phyloP scores from a whole-genome alignment of 2,113 vertebrate genomes.

The Acinonyx jubatus region DNA sequence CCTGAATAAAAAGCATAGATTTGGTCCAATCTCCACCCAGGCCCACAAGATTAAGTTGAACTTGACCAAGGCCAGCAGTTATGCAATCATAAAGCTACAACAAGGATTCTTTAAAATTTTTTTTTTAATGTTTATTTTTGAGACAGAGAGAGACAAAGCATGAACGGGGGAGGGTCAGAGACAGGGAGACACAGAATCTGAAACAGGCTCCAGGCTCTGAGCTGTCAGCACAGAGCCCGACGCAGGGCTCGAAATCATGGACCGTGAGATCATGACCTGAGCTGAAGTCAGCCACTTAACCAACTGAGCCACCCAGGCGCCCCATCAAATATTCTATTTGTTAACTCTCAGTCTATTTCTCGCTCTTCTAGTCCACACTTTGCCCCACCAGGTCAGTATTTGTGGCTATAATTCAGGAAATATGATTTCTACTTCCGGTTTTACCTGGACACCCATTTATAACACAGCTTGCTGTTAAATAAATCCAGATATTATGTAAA shows the following conservation, averaged over 20 bases:
- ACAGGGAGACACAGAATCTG: too few relatives aligned
- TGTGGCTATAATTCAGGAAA: background rate
- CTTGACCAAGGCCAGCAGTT: background rate
- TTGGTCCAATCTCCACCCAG: background rate
- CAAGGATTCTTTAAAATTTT: too few relatives aligned
- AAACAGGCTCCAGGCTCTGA: too few relatives aligned
- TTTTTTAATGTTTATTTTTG: too few relatives aligned
- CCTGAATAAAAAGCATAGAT: background rate
- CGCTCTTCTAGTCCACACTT: background rate
- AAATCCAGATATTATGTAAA: background rate
- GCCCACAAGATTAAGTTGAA: background rate
- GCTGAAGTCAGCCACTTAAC: too few relatives aligned
- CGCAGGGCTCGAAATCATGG: too few relatives aligned
- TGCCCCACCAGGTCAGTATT: background rate
- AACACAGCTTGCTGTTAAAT: background rate
- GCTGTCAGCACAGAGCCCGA: too few relatives aligned
- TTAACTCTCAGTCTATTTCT: background rate
- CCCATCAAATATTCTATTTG: background rate
- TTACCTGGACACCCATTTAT: background rate
- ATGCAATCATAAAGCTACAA: background rate
- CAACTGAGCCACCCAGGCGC: too few relatives aligned
- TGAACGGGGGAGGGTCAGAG: too few relatives aligned
- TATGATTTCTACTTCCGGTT: background rate
- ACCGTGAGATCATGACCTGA: too few relatives aligned
- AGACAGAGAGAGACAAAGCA: too few relatives aligned